These are phyloP conservation scores for Panurus biarmicus DNA, from an alignment of 2,113 vertebrate species.

Conservation along the genomic window DNA sequence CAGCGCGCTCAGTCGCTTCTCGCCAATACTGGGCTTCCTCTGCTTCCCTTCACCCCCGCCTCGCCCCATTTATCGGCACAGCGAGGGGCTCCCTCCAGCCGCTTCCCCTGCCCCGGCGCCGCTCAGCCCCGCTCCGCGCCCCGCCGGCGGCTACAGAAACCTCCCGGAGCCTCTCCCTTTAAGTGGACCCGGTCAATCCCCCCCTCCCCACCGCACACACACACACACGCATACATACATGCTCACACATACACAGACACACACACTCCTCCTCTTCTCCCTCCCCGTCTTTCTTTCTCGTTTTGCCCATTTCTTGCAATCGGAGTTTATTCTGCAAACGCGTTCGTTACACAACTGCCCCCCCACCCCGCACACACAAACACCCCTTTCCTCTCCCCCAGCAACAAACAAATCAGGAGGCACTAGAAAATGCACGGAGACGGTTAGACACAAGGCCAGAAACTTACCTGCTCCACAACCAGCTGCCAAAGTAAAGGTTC, in stretches of 20 bases:
- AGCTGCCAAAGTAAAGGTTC: constrained; percentile 89
- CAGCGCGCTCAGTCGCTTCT: background rate
- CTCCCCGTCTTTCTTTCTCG: constrained; percentile 51
- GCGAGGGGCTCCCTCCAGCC: constrained; percentile 9
- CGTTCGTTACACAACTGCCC: constrained; percentile 78
- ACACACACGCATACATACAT: background rate
- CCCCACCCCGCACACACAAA: constrained; percentile 17
- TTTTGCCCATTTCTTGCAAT: constrained; percentile 64
- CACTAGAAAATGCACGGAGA: constrained; percentile 65
- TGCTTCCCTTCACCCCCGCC: background rate
- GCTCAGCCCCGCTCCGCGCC: background rate
- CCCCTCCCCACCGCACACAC: background rate
- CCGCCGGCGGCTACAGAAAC: constrained; percentile 18
- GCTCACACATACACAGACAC: background rate
- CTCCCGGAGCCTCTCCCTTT: constrained; percentile 55
- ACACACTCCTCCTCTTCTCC: constrained; percentile 49
- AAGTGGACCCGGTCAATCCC: constrained; percentile 55
- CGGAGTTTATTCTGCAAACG: constrained; percentile 72
- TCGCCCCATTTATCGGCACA: constrained; percentile 19
- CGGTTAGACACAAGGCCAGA: constrained; percentile 81
- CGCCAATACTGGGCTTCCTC: background rate
- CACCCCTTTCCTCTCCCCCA: constrained; percentile 40
- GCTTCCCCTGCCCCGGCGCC: constrained; percentile 10
- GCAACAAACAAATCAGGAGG: constrained; percentile 62
- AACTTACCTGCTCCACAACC: constrained; percentile 97